Conservation (phyloP, 2,797 vertebrate species). For the Pyrocephalus nanus region DNA sequence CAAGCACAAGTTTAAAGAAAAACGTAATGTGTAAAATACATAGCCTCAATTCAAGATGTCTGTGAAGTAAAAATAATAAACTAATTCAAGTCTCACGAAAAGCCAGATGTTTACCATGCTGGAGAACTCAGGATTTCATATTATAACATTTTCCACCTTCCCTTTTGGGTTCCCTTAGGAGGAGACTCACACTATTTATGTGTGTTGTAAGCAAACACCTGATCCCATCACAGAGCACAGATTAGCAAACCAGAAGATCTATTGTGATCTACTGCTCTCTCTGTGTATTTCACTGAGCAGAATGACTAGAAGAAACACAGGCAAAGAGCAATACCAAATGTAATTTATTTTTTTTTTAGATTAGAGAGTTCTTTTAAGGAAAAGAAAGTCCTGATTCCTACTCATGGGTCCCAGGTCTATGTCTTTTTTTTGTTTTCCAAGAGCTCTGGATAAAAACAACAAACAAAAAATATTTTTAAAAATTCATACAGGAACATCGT, state of each 20-base stretch:
- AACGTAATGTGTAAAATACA: background rate
- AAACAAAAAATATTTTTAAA: background rate
- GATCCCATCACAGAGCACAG: background rate
- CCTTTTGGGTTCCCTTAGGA: background rate
- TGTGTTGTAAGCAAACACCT: background rate
- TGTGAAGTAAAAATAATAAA: slow-evolving; percentile 1
- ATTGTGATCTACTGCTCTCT: background rate
- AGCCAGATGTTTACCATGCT: background rate
- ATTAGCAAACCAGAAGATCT: background rate
- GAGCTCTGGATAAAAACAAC: background rate
- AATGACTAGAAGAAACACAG: background rate
- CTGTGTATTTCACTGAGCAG: background rate
- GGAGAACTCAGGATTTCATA: background rate
- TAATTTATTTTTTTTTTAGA: background rate
- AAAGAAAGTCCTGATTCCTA: background rate
- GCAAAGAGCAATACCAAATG: background rate
- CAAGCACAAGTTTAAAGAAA: background rate
- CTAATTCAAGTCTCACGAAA: background rate
- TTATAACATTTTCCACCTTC: background rate
- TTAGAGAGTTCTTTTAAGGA: background rate
- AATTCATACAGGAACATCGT: background rate
- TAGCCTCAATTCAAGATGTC: background rate
- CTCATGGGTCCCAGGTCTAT: background rate
- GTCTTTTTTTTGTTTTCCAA: background rate
- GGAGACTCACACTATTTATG: background rate